Percentiles rank a stretch among this genome's conserved stretches.
phyloP scores from a whole-genome alignment of 1,140 invertebrate species.

The Rhyacophila brunnea region DNA sequence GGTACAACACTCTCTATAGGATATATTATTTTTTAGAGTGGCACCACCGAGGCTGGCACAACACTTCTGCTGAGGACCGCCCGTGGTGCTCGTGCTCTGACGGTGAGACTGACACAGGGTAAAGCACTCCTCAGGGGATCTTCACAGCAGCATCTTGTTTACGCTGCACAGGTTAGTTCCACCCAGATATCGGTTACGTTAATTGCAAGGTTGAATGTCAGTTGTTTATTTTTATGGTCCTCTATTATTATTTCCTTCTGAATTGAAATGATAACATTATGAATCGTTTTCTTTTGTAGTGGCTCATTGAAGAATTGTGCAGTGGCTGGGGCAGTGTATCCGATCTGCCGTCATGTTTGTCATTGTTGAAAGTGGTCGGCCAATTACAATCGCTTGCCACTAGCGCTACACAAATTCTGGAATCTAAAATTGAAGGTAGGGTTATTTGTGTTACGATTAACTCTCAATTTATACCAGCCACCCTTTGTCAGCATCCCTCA shows the following conservation, averaged over 20 bases:
- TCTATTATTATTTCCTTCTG: too few relatives aligned
- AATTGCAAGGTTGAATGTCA: too few relatives aligned
- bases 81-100: conserved; percentile 3
- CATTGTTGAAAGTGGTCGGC: conserved; percentile 8
- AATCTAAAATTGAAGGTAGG: conserved; percentile 11
- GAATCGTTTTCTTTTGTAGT: too few relatives aligned
- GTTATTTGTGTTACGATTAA: too few relatives aligned
- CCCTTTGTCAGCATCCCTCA: too few relatives aligned
- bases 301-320: conserved; percentile 30
- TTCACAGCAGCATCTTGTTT: conserved; percentile 12
- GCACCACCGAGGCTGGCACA: conserved; percentile 20
- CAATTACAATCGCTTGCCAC: conserved; percentile 9
- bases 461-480: too few relatives aligned
- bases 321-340: conserved; percentile 13
- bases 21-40: too few relatives aligned
- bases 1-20: too few relatives aligned
- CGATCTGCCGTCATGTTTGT: conserved; percentile 21
- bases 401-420: conserved; percentile 4
- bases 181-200: too few relatives aligned
- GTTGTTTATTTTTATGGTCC: too few relatives aligned
- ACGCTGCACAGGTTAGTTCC: conserved; percentile 23
- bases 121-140: conserved; percentile 11
- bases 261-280: too few relatives aligned
- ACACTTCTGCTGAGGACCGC: conserved; percentile 17
- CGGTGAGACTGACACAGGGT: conserved; percentile 17